Evolutionary conservation across 2,888 invertebrate genomes (phyloP), one percentile per base, ranked within the genome.

Genomic region (Pharmacophagus antenor): DNA sequence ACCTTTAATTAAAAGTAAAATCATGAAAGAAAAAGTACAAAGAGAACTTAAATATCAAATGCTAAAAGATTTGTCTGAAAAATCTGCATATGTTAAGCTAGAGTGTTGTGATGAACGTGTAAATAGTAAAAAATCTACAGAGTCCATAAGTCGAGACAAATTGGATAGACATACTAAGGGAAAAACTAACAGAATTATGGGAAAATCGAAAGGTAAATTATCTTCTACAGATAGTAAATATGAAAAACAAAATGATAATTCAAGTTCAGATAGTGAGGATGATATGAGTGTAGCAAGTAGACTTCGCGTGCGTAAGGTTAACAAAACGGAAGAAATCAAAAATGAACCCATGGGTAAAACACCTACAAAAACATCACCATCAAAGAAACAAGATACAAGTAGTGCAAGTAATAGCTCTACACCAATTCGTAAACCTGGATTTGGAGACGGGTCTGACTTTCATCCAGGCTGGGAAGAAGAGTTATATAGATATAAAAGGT

Each of bases 391-490:
- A 63, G 85, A 90, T 59, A 79, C 63, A 49, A 70, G 70, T 67
- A 82, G 76, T 62, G 74, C 77, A 47, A 85, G 82, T 65, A 82
- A 73, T 62, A 78, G 80, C 70, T 85, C 86, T 10, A 85, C 84
- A 10, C 80, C 82, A 17, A 67, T 82, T 22, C 80, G 82, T 27
- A 94, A 94, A 76, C 92, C 93, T n/a, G 85, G 91, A 31, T 94
- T 94, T 73, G 95, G 94, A 3, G 94, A 94, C 76, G 94, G 94
- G 31, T 93, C 94, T 46, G 94, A 94, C 73, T 95, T 95, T 72
- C 92, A 93, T 67, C 95, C 95, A 0, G 95, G 95, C 0, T 96
- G 95, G 95, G 95, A 95, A 82, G 95, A 96, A 74, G 96, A 96
- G 73, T 92, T 96, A 18, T 96, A 95, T 72, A 94, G 93, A 69